Base-by-base conservation (phyloP, 2,113 vertebrate genomes). In the Copsychus sechellarum region DNA sequence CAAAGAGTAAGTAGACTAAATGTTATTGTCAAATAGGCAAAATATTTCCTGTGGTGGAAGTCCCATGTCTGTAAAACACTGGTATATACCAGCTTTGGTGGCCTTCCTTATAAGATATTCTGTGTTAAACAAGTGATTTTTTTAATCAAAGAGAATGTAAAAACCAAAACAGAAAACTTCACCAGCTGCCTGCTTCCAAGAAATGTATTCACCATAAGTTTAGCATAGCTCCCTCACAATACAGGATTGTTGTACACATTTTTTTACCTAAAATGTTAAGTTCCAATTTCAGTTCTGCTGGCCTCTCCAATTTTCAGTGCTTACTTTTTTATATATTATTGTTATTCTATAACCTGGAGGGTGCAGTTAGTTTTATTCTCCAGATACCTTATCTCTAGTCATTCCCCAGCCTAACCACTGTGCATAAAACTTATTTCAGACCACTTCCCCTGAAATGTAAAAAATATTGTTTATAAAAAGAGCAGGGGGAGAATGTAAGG, bases 301-400 rank as follows among this genome's bases (percentile, higher is more conserved):
- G 14, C 14, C 15, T 57, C 24, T 71, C 22, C 51, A 78, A 12
- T 78, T 84, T 56, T 92, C 73, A 90, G 1, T 56, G 45, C 17
- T 86, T 92, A 40, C 25, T 91, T 90, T 92, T 34, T 43, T 3
- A 48, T 36, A 50, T 89, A 26, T 94, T 89, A 66, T 83, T 90
- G 51, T 92, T 95, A 70, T 89, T 92, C 38, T 71, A 60, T 78
- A 88, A 72, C 50, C 64, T 71, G 34, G 38, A 64, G 67, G 25
- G 79, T 89, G 17, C 43, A 95, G 62, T 88, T 81, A 85, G 33
- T 65, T 92, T 69, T 94, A 95, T 94, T 86, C 90, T 77, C 86
- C 64, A 61, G 60, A 47, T 85, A 79, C 48, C 57, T 90, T 92
- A 91, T 70, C 71, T 79, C 53, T 76, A 83, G 26, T 69, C 31